Conservation (phyloP, 1,140 invertebrate genomes). For the Mycetomoellerius zeteki region DNA sequence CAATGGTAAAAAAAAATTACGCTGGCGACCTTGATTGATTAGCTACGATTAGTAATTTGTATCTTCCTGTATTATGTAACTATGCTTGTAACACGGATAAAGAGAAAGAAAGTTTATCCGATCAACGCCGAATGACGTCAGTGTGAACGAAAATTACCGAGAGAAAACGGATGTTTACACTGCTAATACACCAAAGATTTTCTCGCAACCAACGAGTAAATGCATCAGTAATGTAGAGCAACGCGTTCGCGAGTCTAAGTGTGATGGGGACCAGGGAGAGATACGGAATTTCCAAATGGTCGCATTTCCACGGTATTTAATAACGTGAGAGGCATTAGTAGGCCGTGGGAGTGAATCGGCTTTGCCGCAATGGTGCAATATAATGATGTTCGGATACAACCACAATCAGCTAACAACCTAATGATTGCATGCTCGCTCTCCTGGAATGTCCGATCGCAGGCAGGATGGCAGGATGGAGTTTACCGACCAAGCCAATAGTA, state of each 20-base stretch:
- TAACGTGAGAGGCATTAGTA: constrained; percentile 77
- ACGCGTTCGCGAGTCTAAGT: constrained; percentile 8
- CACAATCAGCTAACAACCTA: constrained; percentile 69
- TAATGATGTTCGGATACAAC: constrained; percentile 70
- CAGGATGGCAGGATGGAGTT: constrained; percentile 28
- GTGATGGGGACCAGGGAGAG: constrained; percentile 44
- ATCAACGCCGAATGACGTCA: not conserved
- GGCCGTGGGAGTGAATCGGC: constrained; percentile 79
- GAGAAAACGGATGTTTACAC: not conserved
- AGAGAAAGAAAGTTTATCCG: constrained; percentile 34
- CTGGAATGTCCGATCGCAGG: constrained; percentile 64
- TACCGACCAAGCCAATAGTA: constrained; percentile 41
- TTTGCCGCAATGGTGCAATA: constrained; percentile 73
- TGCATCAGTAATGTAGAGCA: constrained; percentile 12
- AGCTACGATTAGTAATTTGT: not conserved
- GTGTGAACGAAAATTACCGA: not conserved
- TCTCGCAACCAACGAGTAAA: not conserved
- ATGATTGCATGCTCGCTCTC: constrained; percentile 67
- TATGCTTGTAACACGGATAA: not conserved
- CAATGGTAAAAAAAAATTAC: not conserved
- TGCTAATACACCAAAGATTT: not conserved
- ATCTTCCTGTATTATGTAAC: not conserved
- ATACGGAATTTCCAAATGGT: constrained; percentile 67
- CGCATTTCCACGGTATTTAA: constrained; percentile 81
- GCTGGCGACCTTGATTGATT: constrained; percentile 24